Evolutionary conservation across 37 sponge, comb jelly and placozoan genomes (phyloP).

Genomic region (Halisarca cf. caerulea): DNA sequence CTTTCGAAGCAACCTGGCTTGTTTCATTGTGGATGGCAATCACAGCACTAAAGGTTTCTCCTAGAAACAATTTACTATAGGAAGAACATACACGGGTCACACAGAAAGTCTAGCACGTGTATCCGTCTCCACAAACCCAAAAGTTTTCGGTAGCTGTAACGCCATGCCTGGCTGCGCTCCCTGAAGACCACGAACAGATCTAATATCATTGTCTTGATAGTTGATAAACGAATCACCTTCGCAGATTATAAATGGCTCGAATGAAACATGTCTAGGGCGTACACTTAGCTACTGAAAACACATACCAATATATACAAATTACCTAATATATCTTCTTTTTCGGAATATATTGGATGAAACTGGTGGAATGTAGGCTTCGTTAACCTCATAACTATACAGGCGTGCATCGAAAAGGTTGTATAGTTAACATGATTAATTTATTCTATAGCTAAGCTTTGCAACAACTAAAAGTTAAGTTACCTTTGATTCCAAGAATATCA

Average conservation of each 20-base stretch:
- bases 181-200: background rate
- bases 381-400: slow-evolving; percentile 62
- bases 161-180: slow-evolving; percentile 13
- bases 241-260: too few species aligned
- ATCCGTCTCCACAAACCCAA: background rate
- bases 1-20: slow-evolving; percentile 63
- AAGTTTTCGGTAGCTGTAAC: background rate
- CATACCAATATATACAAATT: too few species aligned
- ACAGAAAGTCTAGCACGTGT: background rate
- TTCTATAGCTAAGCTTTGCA: background rate
- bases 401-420: background rate
- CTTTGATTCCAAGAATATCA: slow-evolving; percentile 18
- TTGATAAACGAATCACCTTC: background rate
- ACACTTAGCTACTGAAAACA: background rate
- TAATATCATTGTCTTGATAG: background rate
- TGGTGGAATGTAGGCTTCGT: slow-evolving; percentile 60
- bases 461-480: background rate
- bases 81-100: background rate
- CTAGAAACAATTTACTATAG: slow-evolving; percentile 66
- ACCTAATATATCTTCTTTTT: slow-evolving; percentile 69
- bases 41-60: slow-evolving; percentile 81
- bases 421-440: background rate
- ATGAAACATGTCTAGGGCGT: background rate
- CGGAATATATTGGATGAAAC: slow-evolving; percentile 33
- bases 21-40: slow-evolving; percentile 78